Conservation (phyloP, 2,113 vertebrate genomes). For the Rhabdornis inornatus region DNA sequence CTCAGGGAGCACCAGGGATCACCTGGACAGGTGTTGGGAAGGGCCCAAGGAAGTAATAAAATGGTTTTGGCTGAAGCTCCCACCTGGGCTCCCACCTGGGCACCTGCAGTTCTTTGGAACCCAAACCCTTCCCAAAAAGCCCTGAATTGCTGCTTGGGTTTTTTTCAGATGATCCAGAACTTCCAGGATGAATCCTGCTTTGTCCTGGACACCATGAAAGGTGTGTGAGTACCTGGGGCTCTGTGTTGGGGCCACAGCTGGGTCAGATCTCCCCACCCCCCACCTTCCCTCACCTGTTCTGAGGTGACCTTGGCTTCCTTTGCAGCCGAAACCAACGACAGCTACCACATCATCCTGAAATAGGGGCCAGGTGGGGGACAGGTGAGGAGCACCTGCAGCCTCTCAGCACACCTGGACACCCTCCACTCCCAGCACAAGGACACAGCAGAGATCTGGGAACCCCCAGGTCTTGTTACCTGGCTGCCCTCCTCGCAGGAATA, state of each 20-base stretch:
- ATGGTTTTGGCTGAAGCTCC: background rate
- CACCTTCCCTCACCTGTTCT: background rate
- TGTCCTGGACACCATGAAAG: background rate
- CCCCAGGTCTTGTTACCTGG: background rate
- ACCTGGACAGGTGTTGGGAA: background rate
- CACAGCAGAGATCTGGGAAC: background rate
- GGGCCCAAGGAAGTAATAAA: too few species aligned
- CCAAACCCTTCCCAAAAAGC: fast-evolving
- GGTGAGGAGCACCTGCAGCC: background rate
- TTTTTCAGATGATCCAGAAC: background rate
- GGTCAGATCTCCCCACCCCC: fast-evolving
- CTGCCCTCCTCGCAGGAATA: background rate
- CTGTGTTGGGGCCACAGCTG: background rate
- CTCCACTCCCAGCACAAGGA: background rate
- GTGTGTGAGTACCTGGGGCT: background rate
- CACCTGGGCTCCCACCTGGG: background rate
- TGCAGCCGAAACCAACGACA: background rate
- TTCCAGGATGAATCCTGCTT: background rate
- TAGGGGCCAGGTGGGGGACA: background rate
- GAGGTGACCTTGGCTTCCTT: background rate
- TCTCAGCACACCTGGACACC: background rate
- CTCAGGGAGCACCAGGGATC: background rate
- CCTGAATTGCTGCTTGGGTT: background rate
- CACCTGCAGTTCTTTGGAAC: background rate
- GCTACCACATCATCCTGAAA: background rate